Conservation (phyloP, 2,113 vertebrate genomes). For the Speoplatyrhinus poulsoni region DNA sequence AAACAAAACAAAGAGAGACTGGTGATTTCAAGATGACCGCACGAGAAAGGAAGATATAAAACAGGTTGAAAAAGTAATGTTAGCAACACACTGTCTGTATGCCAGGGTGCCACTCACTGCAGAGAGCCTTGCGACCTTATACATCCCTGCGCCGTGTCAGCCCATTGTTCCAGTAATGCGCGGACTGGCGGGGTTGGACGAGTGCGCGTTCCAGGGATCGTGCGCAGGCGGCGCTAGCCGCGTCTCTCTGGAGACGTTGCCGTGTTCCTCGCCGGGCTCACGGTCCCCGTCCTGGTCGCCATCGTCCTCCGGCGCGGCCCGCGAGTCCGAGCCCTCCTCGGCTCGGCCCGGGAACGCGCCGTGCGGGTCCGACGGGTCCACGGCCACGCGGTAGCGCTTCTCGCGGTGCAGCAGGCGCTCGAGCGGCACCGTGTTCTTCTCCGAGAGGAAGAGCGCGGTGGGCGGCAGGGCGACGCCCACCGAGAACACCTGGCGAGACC, state of each 20-base stretch:
- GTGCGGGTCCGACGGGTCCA: constrained; percentile 69
- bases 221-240: constrained; percentile 66
- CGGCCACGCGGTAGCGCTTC: constrained; percentile 77
- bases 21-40: not conserved
- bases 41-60: no score
- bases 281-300: constrained; percentile 49
- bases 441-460: constrained; percentile 84
- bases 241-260: constrained; percentile 72
- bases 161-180: constrained; percentile 61
- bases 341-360: constrained; percentile 44
- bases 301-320: constrained; percentile 70
- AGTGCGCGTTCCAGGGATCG: constrained; percentile 81
- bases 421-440: constrained; percentile 85
- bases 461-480: constrained; percentile 83
- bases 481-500: constrained; percentile 77
- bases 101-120: no score
- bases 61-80: no score
- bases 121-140: not conserved
- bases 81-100: no score
- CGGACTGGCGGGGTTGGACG: constrained; percentile 69
- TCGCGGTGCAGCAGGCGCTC: constrained; percentile 83
- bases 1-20: not conserved
- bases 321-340: constrained; percentile 78
- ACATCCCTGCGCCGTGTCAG: constrained; percentile 3
- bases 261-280: constrained; percentile 58